Evolutionary conservation across 2,797 vertebrate species (phyloP), one percentile per base, ranked within the genome.

Genomic region (Luscinia megarhynchos): DNA sequence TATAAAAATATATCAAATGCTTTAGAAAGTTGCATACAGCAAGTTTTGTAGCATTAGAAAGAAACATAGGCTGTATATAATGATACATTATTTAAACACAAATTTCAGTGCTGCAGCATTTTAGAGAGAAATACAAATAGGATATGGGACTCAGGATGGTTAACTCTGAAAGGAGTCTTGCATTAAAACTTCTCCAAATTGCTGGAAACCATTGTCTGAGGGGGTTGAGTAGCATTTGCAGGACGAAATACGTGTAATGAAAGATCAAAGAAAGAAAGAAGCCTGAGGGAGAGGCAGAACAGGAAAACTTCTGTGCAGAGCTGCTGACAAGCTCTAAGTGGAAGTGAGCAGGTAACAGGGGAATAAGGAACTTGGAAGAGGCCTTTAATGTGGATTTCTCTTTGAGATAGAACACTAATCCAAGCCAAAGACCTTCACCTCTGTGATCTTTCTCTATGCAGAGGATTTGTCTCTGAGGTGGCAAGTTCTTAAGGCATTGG

Each of bases 211-310:
- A 7, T 57, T 46, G 38, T 11, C 26, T 63, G 54, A 69, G 62
- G 34, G 20, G 6, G 40, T 55, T 72, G 40, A 41, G 13, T 68
- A 84, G 19, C 12, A n/a, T 53, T 20, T 0, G 0, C 19, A 57
- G 61, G 69, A 72, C 0, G 2, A 70, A 54, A 15, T 3, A n/a
- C 0, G 1, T 0, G 0, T 30, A 45, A 34, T 16, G 20, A 59
- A 64, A 83, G 45, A 87, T 67, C 11, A 63, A 73, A 55, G 55
- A 38, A 63, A 51, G 50, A 92, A 61, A 14, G 57, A 32, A 59
- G 41, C 57, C 14, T 32, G 13, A 3, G 32, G 16, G 10, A 67
- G 36, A 85, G 36, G 27, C 6, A n/a, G 46, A 64, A 18, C 5
- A 27, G 77, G 58, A 84, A 62, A 38, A 57, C 54, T 82, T 91